Base-by-base conservation (phyloP, 2,888 invertebrate genomes). In the Catocala sponsa region DNA sequence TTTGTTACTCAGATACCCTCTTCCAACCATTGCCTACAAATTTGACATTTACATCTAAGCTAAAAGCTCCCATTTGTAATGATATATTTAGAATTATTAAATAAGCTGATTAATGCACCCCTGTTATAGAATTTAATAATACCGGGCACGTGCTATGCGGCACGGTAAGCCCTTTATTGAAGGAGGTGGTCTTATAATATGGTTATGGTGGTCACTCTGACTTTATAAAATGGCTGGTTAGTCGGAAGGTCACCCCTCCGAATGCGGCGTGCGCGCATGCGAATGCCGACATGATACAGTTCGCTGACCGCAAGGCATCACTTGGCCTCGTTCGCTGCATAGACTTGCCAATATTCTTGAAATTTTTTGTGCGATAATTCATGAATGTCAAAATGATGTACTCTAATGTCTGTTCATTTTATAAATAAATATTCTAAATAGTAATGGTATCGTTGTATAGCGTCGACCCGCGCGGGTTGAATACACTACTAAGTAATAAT, bases 251-350 rank as follows among this genome's bases (percentile, higher is more conserved):
- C 70, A 70, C 61, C 70, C 59, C 58, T 42, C 54, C 50, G 58
- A 63, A 63, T 68, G 74, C 75, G 74, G 70, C 75, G 79, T 77
- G 81, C 68, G 80, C 80, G 84, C 82, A 80, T 80, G 68, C 83
- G 78, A 82, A 84, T 81, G 81, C 81, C 74, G 81, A 82, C 82
- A 78, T 82, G 81, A 79, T 81, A 78, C 82, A 83, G 91, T 87
- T 91, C 89, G 83, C 78, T 87, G 91, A 90, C 87, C 90, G 82
- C 78, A 67, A 74, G 74, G 66, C 74, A 78, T 74, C 72, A 65
- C 74, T 65, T 70, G 62, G 68, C 81, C 83, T 84, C 81, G 72
- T 81, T 82, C 74, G 70, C 61, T 73, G 78, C 74, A 66, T 63
- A 66, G 68, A 71, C 67, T 68, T 79, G 78, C 65, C 56, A 63